Conservation (phyloP, 2,113 vertebrate species). For the Oreocharis arfaki region DNA sequence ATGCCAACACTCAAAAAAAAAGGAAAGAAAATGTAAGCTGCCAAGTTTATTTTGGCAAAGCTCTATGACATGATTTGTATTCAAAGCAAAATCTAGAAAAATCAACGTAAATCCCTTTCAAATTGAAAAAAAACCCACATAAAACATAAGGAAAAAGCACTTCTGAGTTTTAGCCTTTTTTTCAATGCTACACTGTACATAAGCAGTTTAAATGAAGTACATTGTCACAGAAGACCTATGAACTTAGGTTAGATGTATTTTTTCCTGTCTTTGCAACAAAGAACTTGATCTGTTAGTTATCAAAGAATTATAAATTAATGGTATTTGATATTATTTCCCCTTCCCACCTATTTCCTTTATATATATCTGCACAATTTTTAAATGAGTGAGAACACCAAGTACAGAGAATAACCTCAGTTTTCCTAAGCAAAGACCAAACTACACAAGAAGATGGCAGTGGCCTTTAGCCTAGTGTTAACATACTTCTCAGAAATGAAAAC, state of each 20-base stretch:
- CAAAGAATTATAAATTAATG: not conserved
- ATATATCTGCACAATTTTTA: not conserved
- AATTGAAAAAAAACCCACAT: not conserved
- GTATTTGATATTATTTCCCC: not conserved
- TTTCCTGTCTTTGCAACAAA: not conserved
- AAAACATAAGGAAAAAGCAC: slow-evolving; percentile 9
- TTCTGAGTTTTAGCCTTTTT: not conserved
- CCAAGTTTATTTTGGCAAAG: slow-evolving; percentile 65
- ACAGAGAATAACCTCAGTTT: not conserved
- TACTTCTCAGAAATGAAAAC: slow-evolving; percentile 16
- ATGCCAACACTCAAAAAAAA: slow-evolving; percentile 48
- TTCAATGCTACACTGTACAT: not conserved
- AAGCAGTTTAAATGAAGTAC: not conserved
- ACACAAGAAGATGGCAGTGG: not conserved
- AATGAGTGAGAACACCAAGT: not conserved
- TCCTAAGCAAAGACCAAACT: not conserved
- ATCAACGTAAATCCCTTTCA: slow-evolving; percentile 52
- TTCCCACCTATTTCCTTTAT: not conserved
- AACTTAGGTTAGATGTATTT: not conserved
- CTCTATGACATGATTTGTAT: slow-evolving; percentile 47
- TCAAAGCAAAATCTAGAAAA: slow-evolving; percentile 53
- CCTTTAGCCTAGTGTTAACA: not conserved
- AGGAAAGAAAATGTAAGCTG: slow-evolving; percentile 30
- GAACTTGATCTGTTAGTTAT: not conserved
- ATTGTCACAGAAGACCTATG: not conserved